Conservation (phyloP, 2,888 invertebrate genomes). For the Philereme vetulata region DNA sequence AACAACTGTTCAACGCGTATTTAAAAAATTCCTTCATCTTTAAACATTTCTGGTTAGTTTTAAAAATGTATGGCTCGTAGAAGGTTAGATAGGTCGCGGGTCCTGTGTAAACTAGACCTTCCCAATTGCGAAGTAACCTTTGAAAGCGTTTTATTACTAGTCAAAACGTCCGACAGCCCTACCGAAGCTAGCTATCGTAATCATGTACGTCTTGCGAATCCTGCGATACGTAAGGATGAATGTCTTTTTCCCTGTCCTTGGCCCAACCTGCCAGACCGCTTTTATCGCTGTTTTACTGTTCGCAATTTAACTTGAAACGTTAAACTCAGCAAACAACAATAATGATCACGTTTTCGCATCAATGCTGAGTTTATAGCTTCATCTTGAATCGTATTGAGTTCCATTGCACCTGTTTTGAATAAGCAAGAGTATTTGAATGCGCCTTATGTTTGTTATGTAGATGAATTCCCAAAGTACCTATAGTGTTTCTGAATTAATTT, state of each 20-base stretch:
- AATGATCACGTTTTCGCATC: constrained; percentile 58
- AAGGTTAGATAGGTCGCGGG: too few relatives aligned
- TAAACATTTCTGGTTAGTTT: too few relatives aligned
- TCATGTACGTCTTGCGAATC: constrained; percentile 29
- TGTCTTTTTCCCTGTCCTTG: constrained; percentile 50
- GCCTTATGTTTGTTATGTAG: too few relatives aligned
- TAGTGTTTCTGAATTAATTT: too few relatives aligned
- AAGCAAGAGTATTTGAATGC: not conserved
- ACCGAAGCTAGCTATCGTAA: constrained; percentile 20
- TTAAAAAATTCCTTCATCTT: constrained; percentile 19
- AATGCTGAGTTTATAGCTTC: constrained; percentile 40
- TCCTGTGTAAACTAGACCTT: too few relatives aligned
- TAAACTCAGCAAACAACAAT: constrained; percentile 69
- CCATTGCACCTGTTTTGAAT: constrained; percentile 18
- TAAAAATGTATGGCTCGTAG: constrained; percentile 3
- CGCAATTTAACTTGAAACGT: constrained; percentile 77
- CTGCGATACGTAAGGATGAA: constrained; percentile 40
- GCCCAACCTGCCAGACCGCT: constrained; percentile 66
- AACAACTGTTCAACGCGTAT: too few relatives aligned
- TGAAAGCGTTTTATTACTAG: constrained; percentile 13
- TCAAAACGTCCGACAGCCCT: constrained; percentile 14
- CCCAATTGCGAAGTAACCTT: not conserved
- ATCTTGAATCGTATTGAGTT: constrained; percentile 10
- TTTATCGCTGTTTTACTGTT: constrained; percentile 76
- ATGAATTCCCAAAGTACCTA: too few relatives aligned